These are phyloP conservation scores for Coregonus clupeaformis DNA, from an alignment of 2,113 vertebrate species.

Conservation along the genomic window DNA sequence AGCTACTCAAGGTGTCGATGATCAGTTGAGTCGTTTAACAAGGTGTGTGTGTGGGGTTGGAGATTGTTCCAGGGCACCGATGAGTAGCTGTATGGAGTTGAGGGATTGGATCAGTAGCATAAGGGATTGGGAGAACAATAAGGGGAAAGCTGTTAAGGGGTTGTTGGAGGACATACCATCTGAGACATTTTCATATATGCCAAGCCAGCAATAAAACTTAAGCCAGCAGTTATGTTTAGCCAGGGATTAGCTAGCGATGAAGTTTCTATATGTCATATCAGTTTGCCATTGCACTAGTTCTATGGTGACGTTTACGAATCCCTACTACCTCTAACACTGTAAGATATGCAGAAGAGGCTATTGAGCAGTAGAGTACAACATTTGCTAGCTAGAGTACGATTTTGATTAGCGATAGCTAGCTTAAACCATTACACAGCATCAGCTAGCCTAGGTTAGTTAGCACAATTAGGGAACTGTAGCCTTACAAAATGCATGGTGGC, in stretches of 20 bases:
- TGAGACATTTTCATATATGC: conserved; percentile 48
- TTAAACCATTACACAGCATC: neutral
- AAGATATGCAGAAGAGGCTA: conserved; percentile 30
- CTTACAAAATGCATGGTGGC: conserved; percentile 56
- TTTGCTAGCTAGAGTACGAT: neutral
- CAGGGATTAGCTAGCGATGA: conserved; percentile 17
- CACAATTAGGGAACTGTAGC: conserved; percentile 32
- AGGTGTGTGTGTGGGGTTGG: too few relatives aligned
- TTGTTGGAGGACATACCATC: conserved; percentile 20
- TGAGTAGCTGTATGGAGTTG: neutral
- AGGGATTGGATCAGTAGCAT: neutral
- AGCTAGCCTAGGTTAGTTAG: conserved; percentile 7
- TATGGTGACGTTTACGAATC: conserved; percentile 8
- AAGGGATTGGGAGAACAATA: neutral
- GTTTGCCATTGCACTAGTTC: conserved; percentile 15
- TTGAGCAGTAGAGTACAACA: conserved; percentile 18
- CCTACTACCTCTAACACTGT: conserved; percentile 54
- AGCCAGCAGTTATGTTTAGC: conserved; percentile 57
- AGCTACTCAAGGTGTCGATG: too few relatives aligned
- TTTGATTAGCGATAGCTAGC: neutral
- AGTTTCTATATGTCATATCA: conserved; percentile 38
- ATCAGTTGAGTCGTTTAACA: neutral
- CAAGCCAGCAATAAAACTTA: conserved; percentile 58
- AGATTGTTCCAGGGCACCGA: neutral
- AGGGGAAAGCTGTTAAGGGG: neutral